phyloP scores from a whole-genome alignment of 2,113 vertebrate species.

The Physeter macrocephalus region DNA sequence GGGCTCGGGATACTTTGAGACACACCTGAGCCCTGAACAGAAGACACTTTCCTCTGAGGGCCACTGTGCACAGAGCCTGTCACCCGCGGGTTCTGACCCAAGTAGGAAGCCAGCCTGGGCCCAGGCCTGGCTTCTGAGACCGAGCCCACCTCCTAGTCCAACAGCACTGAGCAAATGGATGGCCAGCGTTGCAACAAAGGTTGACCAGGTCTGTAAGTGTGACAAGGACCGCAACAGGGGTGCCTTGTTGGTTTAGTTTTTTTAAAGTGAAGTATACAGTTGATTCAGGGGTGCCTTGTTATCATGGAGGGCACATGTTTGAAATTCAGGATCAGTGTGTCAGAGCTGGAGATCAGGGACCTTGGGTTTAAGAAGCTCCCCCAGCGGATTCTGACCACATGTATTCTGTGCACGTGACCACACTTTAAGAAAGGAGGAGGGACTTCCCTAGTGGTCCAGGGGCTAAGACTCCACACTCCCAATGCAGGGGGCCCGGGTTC shows the following conservation, averaged over 20 bases:
- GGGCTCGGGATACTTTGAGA: neutral
- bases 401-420: rapidly evolving
- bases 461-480: too few relatives aligned
- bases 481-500: too few relatives aligned
- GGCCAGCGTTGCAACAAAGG: neutral
- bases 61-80: neutral
- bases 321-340: neutral
- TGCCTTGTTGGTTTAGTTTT: neutral
- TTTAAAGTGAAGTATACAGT: neutral
- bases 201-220: neutral
- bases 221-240: neutral
- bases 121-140: neutral
- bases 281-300: neutral
- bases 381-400: neutral
- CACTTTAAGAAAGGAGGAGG: neutral
- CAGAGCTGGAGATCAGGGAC: neutral
- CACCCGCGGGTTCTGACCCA: neutral
- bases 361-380: neutral
- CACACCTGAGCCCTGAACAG: neutral
- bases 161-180: neutral
- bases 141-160: neutral
- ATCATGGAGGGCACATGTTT: neutral
- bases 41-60: neutral
- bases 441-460: too few relatives aligned
- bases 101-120: neutral